A percentile compares a stretch with the other conserved stretches of the same genome.
These are phyloP conservation scores for Gavialis gangeticus DNA, from an alignment of 2,113 vertebrate genomes.

Conservation along the genomic window DNA sequence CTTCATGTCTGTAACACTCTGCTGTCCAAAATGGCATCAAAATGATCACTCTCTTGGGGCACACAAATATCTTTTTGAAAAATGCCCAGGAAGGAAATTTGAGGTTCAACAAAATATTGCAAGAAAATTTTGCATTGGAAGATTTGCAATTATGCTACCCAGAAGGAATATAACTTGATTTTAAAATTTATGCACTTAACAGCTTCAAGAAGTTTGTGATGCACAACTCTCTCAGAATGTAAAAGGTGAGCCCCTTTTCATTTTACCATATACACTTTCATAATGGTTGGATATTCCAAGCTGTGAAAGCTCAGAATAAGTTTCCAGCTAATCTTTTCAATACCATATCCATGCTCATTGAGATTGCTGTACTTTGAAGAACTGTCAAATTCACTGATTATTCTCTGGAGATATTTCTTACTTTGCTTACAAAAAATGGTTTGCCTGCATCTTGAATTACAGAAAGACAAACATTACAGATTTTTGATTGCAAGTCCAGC, in stretches of 20 bases:
- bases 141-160: fast-evolving
- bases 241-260: fast-evolving
- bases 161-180: not conserved
- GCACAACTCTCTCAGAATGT: fast-evolving
- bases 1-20: not conserved
- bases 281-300: fast-evolving
- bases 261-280: fast-evolving
- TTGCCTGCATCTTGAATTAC: fast-evolving
- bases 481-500: not conserved
- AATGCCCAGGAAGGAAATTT: too few relatives aligned
- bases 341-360: fast-evolving
- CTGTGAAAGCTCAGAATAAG: not conserved
- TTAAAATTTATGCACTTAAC: fast-evolving
- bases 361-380: fast-evolving
- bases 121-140: fast-evolving
- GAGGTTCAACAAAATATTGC: not conserved
- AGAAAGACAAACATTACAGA: not conserved
- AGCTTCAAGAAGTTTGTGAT: fast-evolving
- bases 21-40: not conserved
- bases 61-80: too few relatives aligned
- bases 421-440: not conserved
- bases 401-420: fast-evolving
- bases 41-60: not conserved
- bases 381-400: fast-evolving
- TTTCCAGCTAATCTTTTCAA: fast-evolving